A percentile compares a stretch with the other conserved stretches of the same genome.
phyloP scores from a whole-genome alignment of 2,888 invertebrate species.

The Lathronympha strigana region DNA sequence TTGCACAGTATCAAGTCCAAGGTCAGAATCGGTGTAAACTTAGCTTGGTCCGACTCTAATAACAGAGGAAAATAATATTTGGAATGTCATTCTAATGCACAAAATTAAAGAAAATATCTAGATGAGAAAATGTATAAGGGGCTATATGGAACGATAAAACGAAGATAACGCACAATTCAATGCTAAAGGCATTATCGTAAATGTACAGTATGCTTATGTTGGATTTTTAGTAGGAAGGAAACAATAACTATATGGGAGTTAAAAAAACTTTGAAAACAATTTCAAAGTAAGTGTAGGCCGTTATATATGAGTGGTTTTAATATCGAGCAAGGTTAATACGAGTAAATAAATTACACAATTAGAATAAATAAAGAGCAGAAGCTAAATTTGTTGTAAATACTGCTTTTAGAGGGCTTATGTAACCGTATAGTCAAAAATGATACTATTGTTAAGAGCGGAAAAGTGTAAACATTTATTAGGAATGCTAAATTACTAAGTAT shows the following conservation, averaged over 20 bases:
- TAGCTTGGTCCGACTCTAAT: too few species aligned
- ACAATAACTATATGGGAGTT: too few species aligned
- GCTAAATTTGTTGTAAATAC: constrained; percentile 16
- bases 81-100: too few species aligned
- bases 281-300: neutral
- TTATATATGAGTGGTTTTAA: neutral
- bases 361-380: neutral
- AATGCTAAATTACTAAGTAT: neutral
- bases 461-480: neutral
- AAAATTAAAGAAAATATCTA: too few species aligned
- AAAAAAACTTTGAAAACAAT: neutral
- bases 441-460: constrained; percentile 10
- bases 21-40: too few species aligned
- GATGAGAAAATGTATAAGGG: too few species aligned
- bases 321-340: neutral
- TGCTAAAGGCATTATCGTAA: neutral
- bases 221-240: too few species aligned
- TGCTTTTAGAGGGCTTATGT: constrained; percentile 20
- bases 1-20: too few species aligned
- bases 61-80: too few species aligned
- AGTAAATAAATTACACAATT: neutral
- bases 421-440: neutral
- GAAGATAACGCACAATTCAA: neutral
- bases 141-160: neutral
- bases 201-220: neutral